Percentiles rank a stretch among this genome's conserved stretches.
phyloP scores from a whole-genome alignment of 2,797 vertebrate genomes.

The Cetoscarus ocellatus region DNA sequence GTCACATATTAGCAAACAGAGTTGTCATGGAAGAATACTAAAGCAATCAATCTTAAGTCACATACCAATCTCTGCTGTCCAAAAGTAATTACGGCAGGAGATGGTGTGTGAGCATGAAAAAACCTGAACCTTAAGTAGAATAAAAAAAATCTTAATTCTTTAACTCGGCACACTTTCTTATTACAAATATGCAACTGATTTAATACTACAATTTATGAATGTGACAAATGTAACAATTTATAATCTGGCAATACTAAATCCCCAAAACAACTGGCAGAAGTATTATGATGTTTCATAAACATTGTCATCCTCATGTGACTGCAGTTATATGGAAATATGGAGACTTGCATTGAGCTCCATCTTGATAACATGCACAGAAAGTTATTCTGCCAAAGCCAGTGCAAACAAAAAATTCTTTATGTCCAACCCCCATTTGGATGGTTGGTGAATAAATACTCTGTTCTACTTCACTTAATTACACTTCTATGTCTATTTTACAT shows the following conservation, averaged over 20 bases:
- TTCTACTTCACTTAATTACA: slow-evolving; percentile 50
- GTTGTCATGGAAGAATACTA: slow-evolving; percentile 61
- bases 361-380: slow-evolving; percentile 58
- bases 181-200: not conserved
- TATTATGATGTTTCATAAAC: slow-evolving; percentile 38
- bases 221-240: not conserved
- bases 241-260: slow-evolving; percentile 15
- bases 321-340: slow-evolving; percentile 46
- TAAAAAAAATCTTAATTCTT: slow-evolving; percentile 24
- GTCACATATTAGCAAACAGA: slow-evolving; percentile 57
- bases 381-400: slow-evolving; percentile 44
- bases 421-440: slow-evolving; percentile 47
- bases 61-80: slow-evolving; percentile 48
- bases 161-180: slow-evolving; percentile 9
- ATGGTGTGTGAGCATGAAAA: slow-evolving; percentile 48
- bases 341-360: slow-evolving; percentile 49
- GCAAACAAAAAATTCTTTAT: slow-evolving; percentile 46
- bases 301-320: slow-evolving; percentile 46
- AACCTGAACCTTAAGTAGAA: slow-evolving; percentile 34
- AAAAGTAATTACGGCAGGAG: slow-evolving; percentile 55
- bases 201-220: not conserved
- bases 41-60: slow-evolving; percentile 62
- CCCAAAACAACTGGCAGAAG: slow-evolving; percentile 35
- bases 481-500: slow-evolving; percentile 31
- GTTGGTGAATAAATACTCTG: slow-evolving; percentile 55